Conservation (phyloP, 1,140 invertebrate genomes). For the Eurosta solidaginis region DNA sequence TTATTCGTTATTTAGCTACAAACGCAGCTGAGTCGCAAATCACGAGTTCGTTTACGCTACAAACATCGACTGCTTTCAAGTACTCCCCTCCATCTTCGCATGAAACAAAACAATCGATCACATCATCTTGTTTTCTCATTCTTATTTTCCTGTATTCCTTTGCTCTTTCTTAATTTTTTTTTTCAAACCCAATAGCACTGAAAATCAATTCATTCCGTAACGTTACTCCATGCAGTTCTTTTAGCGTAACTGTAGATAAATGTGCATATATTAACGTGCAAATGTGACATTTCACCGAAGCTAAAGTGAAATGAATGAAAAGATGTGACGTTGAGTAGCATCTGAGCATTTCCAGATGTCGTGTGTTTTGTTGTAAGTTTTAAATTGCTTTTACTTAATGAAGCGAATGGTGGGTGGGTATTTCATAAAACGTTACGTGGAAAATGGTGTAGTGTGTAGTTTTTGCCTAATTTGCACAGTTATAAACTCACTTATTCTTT, state of each 20-base stretch:
- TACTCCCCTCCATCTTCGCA: too few species aligned
- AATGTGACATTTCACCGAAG: too few species aligned
- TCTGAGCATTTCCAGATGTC: conserved; percentile 15
- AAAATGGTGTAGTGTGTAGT: too few species aligned
- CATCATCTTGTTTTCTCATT: not conserved
- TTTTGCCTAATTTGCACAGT: too few species aligned
- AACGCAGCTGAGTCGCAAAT: not conserved
- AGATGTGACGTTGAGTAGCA: not conserved
- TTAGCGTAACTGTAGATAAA: not conserved
- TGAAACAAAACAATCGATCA: too few species aligned
- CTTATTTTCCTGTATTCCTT: not conserved
- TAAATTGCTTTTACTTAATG: not conserved
- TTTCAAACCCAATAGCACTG: not conserved
- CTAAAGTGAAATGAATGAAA: not conserved
- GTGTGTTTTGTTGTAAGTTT: not conserved
- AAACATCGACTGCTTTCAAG: too few species aligned
- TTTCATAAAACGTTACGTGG: too few species aligned
- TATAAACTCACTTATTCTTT: too few species aligned
- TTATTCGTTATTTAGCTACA: not conserved
- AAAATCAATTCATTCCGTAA: not conserved
- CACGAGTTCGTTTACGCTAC: too few species aligned
- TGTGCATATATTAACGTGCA: not conserved
- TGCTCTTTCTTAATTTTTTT: not conserved
- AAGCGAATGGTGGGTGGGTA: too few species aligned
- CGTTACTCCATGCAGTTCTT: not conserved